These are phyloP conservation scores for Smithornis capensis DNA, from an alignment of 2,113 vertebrate species.

Conservation along the genomic window DNA sequence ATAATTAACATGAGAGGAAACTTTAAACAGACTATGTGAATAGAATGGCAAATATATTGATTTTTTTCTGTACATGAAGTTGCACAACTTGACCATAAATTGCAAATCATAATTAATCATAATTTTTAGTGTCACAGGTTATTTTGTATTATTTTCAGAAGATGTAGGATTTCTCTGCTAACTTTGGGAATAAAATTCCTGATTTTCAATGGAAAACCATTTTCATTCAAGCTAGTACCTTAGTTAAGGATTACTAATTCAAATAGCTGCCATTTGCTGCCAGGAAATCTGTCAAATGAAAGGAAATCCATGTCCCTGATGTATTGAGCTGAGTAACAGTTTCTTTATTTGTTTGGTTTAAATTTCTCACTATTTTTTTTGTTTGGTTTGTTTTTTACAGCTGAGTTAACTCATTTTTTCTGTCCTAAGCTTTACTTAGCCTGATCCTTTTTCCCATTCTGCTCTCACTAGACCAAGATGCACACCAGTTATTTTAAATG, in stretches of 20 bases:
- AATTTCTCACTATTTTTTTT: neutral
- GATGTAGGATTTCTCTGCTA: neutral
- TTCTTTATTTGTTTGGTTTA: neutral
- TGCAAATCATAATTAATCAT: neutral
- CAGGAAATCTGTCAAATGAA: neutral
- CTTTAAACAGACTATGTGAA: slow-evolving; percentile 4
- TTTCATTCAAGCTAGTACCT: neutral
- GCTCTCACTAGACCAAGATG: neutral
- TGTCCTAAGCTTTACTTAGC: neutral
- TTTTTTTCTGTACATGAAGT: neutral
- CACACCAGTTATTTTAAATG: neutral
- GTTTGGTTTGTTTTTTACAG: neutral
- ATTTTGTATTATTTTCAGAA: neutral
- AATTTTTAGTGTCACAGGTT: neutral
- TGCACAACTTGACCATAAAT: neutral
- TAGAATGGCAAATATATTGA: neutral
- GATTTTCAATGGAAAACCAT: neutral
- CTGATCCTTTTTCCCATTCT: neutral
- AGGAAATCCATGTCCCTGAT: neutral
- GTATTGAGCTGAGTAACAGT: neutral
- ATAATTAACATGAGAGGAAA: slow-evolving; percentile 11
- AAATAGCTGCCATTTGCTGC: neutral
- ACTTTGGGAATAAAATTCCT: neutral
- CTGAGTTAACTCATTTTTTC: neutral
- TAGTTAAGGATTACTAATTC: neutral